phyloP scores from a whole-genome alignment of 2,888 invertebrate genomes.

The Tetragnatha montana region DNA sequence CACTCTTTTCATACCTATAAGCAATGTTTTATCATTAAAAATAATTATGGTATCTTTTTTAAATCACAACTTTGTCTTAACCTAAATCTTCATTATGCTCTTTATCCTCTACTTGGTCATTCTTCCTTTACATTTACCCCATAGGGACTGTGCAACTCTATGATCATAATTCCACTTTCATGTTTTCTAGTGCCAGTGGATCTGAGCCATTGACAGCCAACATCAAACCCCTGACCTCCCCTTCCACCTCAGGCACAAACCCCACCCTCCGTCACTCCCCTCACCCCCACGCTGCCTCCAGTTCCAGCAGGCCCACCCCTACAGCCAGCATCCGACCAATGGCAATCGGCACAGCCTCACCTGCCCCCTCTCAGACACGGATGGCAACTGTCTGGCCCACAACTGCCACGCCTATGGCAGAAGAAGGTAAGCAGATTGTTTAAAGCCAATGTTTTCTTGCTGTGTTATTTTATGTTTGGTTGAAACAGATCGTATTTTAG shows the following conservation, averaged over 20 bases:
- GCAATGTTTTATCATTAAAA: too few species aligned
- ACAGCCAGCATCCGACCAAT: conserved; percentile 95
- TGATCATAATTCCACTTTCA: not conserved
- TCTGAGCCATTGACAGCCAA: conserved; percentile 87
- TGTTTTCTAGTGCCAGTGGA: conserved; percentile 38
- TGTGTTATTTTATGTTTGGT: too few species aligned
- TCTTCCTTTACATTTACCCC: not conserved
- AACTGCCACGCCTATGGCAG: conserved; percentile 63
- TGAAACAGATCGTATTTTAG: too few species aligned
- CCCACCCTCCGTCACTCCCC: conserved; percentile 65
- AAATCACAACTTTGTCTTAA: not conserved
- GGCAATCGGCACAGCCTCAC: conserved; percentile 80
- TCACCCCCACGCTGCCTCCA: conserved; percentile 71
- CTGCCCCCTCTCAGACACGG: conserved; percentile 71
- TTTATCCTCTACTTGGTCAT: not conserved
- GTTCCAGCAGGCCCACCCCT: conserved; percentile 85
- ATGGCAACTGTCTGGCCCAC: conserved; percentile 73
- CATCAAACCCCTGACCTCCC: conserved; percentile 93
- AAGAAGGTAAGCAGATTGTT: conserved; percentile 51
- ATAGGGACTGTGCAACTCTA: not conserved
- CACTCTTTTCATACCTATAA: too few species aligned
- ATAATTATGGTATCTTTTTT: not conserved
- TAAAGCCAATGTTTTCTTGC: too few species aligned
- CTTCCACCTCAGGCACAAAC: conserved; percentile 70
- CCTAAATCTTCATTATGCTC: not conserved